A percentile compares a stretch with the other conserved stretches of the same genome.
Evolutionary conservation across 2,888 invertebrate species (phyloP).

Genomic region (Drosophila subsilvestris): DNA sequence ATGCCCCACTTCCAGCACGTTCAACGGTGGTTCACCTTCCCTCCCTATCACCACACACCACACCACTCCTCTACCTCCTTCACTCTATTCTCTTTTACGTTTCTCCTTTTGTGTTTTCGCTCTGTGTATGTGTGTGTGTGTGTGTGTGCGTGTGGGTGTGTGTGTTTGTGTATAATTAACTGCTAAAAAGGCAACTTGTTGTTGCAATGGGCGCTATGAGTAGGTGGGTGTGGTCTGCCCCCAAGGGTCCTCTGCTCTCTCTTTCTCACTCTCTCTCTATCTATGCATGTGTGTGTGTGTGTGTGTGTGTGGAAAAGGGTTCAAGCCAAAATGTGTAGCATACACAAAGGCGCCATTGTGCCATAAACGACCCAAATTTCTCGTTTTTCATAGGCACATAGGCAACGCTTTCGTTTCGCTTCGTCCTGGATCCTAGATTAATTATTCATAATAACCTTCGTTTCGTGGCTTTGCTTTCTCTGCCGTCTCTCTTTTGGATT

Average conservation of each 20-base stretch:
- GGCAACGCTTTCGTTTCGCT: slow-evolving; percentile 42
- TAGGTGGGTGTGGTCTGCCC: slow-evolving; percentile 57
- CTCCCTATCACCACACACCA: neutral
- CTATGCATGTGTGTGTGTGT: slow-evolving; percentile 13
- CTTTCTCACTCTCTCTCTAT: slow-evolving; percentile 32
- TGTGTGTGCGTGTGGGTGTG: slow-evolving; percentile 1
- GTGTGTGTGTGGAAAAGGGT: slow-evolving; percentile 57
- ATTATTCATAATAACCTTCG: slow-evolving; percentile 62
- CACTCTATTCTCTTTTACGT: slow-evolving; percentile 16
- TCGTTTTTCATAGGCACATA: slow-evolving; percentile 22
- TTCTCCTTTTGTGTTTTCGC: slow-evolving; percentile 9
- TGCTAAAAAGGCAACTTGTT: slow-evolving; percentile 77
- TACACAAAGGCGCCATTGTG: slow-evolving; percentile 79
- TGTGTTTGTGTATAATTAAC: slow-evolving; percentile 66
- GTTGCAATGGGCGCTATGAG: slow-evolving; percentile 62
- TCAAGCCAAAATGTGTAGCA: slow-evolving; percentile 76
- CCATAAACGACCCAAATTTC: slow-evolving; percentile 73
- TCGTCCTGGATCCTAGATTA: slow-evolving; percentile 52
- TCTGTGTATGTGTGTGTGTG: neutral
- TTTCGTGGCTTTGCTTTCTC: slow-evolving; percentile 25
- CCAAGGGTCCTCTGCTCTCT: slow-evolving; percentile 40
- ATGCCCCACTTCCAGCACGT: slow-evolving; percentile 5
- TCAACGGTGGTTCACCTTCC: neutral
- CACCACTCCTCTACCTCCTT: neutral
- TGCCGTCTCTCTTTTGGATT: slow-evolving; percentile 39